Base-by-base conservation (phyloP, 53 echinoderm and acorn worm species). In the Crossaster papposus region DNA sequence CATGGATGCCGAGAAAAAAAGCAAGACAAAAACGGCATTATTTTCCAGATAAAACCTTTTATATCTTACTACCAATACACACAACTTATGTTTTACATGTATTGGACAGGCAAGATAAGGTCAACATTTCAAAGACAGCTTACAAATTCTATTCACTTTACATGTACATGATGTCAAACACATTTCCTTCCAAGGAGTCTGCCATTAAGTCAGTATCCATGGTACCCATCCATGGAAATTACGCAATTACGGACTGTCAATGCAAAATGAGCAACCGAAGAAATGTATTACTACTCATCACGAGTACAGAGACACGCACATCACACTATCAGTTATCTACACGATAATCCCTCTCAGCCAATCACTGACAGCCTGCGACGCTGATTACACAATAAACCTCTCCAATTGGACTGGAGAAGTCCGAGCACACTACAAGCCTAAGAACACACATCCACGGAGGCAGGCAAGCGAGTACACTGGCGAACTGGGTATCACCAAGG, bases 371-470 rank as follows among this genome's bases (percentile, higher is more conserved):
- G 32, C 29, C 36, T 4, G n/a, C 28, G 12, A 62, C 20, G 18
- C 22, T 58, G 62, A 58, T 55, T 20, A 71, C 13, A 15, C 51
- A 22, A 51, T 3, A 72, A 22, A 30, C 85, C 85, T 53, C 85
- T 85, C 24, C 12, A 17, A 52, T 50, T 31, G 31, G 20, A 85
- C 54, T 85, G 85, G 72, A 72, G 72, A 44, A 85, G 85, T 85
- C 85, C 85, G 70, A 23, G 14, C 65, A 20, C 20, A 73, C 72
- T 44, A 30, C 72, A 22, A 51, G 72, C 18, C 36, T 14, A 22
- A 17, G 12, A 34, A 36, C 75, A 74, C 14, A 74, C 34, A 74
- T 11, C 15, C 15, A 14, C 22, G 7, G 15, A 58, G 12, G 17
- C 58, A 58, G 53, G 53, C 53, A 52, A n/a, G n/a, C n/a, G n/a